A percentile compares a stretch with the other conserved stretches of the same genome.
Evolutionary conservation across 2,113 vertebrate genomes (phyloP).

Genomic region (Osmerus mordax): DNA sequence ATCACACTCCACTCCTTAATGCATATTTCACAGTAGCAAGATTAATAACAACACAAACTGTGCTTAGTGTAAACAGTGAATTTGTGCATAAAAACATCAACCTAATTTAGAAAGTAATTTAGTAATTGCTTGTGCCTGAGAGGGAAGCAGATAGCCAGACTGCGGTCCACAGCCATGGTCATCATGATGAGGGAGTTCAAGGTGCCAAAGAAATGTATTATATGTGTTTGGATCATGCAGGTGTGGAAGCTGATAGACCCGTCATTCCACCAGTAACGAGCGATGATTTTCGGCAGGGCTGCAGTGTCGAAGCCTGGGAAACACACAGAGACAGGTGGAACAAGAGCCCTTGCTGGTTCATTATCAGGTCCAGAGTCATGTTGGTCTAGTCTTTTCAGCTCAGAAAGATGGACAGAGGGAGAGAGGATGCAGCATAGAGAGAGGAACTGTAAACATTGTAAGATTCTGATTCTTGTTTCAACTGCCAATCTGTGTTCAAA

Average conservation of each 20-base stretch:
- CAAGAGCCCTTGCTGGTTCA: background rate
- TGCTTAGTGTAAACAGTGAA: too few species aligned
- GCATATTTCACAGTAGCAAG: background rate
- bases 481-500: too few species aligned
- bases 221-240: constrained; percentile 47
- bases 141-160: constrained; percentile 50
- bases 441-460: background rate
- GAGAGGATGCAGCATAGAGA: background rate
- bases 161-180: constrained; percentile 52
- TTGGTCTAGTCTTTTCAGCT: too few species aligned
- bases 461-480: background rate
- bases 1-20: too few species aligned
- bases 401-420: too few species aligned
- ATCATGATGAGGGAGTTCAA: constrained; percentile 55
- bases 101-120: background rate
- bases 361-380: too few species aligned
- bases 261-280: constrained; percentile 50
- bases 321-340: background rate
- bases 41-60: background rate
- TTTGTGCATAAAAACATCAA: too few species aligned
- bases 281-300: constrained; percentile 52
- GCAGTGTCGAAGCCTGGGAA: constrained; percentile 39
- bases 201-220: constrained; percentile 54
- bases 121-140: constrained; percentile 30
- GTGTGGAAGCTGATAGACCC: constrained; percentile 38